Evolutionary conservation across 2,797 vertebrate genomes (phyloP), one percentile per base, ranked within the genome.

Genomic region (Lithobates pipiens): DNA sequence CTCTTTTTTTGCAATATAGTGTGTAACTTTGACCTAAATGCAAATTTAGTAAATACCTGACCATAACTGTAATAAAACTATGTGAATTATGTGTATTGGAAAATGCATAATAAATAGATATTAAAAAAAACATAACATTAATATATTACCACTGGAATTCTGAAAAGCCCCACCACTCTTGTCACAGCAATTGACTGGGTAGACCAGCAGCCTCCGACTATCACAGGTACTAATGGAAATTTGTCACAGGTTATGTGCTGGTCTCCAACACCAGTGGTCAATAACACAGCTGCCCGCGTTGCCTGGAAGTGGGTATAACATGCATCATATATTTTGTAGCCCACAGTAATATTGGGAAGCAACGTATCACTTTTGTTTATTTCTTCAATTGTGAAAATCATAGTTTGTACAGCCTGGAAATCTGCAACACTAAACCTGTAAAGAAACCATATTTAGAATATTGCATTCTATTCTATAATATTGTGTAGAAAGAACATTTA

Each of bases 371-470:
- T 87, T 72, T 75, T 82, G 86, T 93, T 93, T 77, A 93, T 91
- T 88, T 92, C 89, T 32, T 92, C 90, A 70, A 91, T 91, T 77
- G 92, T 88, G 86, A 90, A 92, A 16, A 92, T 86, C 92, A 93
- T 92, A 11, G 90, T 88, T 88, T 93, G 91, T 77, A 90, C 84
- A 90, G 88, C 90, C 69, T 91, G 92, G 39, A 92, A 90, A 0
- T 88, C 89, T 61, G 77, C 80, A 8, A 69, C 69, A 72, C 75
- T 88, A 23, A 88, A 88, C 29, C 86, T 88, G 82, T 63, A 63
- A 71, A 77, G 34, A 23, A 61, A 61, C 5, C 6, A 61, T 23
- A 61, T 61, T 61, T 18, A 54, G 4, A 61, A 61, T 5, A 61
- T 8, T 23, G 21, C 10, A 61, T 23, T 8, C 1, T 23, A 23